Conservation (phyloP, 2,113 vertebrate genomes). For the Anoplopoma fimbria region DNA sequence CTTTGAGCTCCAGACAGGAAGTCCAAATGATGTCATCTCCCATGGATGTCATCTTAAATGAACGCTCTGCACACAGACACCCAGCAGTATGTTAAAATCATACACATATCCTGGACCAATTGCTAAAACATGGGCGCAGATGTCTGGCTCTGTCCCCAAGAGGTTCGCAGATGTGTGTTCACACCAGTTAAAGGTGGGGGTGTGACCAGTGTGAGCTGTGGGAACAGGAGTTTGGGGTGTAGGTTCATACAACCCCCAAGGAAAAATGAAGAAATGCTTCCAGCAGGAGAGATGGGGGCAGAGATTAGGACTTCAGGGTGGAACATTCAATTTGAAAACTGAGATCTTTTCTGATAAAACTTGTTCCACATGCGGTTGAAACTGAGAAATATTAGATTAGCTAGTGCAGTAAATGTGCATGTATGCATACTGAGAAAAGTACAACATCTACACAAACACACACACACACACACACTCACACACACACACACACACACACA, state of each 20-base stretch:
- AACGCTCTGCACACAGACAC: slow-evolving; percentile 2
- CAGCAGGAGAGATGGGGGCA: slow-evolving; percentile 38
- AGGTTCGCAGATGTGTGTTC: slow-evolving; percentile 51
- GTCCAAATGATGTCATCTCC: slow-evolving; percentile 58
- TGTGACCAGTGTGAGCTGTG: slow-evolving; percentile 47
- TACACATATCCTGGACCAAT: slow-evolving; percentile 24
- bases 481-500: slow-evolving; percentile 34
- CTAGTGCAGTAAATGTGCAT: slow-evolving; percentile 5
- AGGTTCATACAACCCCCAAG: slow-evolving; percentile 49
- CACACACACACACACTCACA: neutral
- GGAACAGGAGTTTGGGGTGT: slow-evolving; percentile 58
- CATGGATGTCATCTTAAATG: slow-evolving; percentile 46
- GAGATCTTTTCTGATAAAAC: slow-evolving; percentile 16
- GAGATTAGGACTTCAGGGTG: slow-evolving; percentile 26
- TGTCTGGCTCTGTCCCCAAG: slow-evolving; percentile 59
- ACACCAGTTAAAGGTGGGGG: slow-evolving; percentile 28
- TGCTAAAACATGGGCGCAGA: slow-evolving; percentile 57
- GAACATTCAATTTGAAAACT: slow-evolving; percentile 36
- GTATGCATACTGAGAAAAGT: neutral
- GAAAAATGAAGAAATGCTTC: slow-evolving; percentile 47
- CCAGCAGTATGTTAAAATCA: slow-evolving; percentile 64
- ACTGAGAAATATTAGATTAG: slow-evolving; percentile 28
- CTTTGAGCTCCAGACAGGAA: slow-evolving; percentile 61
- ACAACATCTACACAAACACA: slow-evolving; percentile 2
- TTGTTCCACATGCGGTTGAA: slow-evolving; percentile 15